These are phyloP conservation scores for Cryptosula pallasiana DNA, from an alignment of 2,888 invertebrate genomes.

Conservation along the genomic window DNA sequence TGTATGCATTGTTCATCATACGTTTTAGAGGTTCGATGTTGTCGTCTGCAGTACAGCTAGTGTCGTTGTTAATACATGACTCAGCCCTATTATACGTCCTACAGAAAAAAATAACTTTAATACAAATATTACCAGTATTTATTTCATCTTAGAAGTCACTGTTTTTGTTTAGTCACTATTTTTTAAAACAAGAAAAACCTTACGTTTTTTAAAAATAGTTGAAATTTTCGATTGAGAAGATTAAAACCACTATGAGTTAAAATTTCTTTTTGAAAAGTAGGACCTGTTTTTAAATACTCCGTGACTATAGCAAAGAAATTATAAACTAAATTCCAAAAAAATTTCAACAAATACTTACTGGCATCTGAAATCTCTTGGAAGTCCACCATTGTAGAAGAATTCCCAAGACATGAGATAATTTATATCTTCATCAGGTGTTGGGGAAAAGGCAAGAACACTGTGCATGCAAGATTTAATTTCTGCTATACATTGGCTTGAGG, in stretches of 20 bases:
- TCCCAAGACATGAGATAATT: constrained; percentile 14
- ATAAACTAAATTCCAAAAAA: neutral
- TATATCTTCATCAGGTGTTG: neutral
- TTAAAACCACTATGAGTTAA: too few relatives aligned
- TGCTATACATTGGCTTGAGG: neutral
- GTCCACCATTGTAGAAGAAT: constrained; percentile 19
- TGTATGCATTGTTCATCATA: neutral
- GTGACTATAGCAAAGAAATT: too few relatives aligned
- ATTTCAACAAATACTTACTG: neutral
- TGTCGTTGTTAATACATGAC: neutral
- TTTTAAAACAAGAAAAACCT: too few relatives aligned
- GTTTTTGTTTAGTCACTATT: too few relatives aligned
- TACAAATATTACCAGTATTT: neutral
- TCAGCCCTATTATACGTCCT: neutral
- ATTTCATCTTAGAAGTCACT: too few relatives aligned
- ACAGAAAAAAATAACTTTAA: too few relatives aligned
- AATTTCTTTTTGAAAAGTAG: too few relatives aligned
- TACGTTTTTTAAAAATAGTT: too few relatives aligned
- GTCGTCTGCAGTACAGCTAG: neutral
- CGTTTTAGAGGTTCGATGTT: neutral
- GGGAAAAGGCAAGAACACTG: neutral
- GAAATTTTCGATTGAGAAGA: too few relatives aligned
- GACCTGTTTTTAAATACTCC: too few relatives aligned
- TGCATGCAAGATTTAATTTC: neutral
- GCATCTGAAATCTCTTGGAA: constrained; percentile 7